phyloP scores from a whole-genome alignment of 2,888 invertebrate genomes.

The Zygogramma bicolorata region DNA sequence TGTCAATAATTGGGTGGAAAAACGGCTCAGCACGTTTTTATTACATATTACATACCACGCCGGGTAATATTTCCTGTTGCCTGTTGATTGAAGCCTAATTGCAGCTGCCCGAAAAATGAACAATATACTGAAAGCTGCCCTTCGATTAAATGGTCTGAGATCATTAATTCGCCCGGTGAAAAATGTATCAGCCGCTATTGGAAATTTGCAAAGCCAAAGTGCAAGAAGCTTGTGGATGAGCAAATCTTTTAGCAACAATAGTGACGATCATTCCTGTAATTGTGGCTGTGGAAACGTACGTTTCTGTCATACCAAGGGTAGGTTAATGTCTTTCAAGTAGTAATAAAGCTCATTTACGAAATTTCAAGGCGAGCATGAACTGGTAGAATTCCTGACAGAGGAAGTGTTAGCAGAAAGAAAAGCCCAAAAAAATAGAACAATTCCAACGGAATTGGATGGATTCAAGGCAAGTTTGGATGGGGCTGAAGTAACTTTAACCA shows the following conservation, averaged over 20 bases:
- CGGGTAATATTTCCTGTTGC: no score
- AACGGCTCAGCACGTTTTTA: no score
- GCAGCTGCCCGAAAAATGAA: conserved; percentile 72
- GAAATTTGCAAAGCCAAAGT: conserved; percentile 70
- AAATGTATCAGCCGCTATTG: conserved; percentile 56
- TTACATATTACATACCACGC: no score
- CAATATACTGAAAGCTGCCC: conserved; percentile 74
- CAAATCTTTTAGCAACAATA: conserved; percentile 59
- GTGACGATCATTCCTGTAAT: conserved; percentile 73
- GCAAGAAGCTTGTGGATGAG: conserved; percentile 81
- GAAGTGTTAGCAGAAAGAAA: conserved; percentile 94
- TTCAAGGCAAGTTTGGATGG: conserved; percentile 85
- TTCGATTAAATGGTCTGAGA: conserved; percentile 65
- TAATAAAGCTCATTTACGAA: neutral
- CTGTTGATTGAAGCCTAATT: neutral
- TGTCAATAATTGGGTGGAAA: no score
- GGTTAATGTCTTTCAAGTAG: neutral
- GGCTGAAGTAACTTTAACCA: conserved; percentile 87
- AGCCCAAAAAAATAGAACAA: conserved; percentile 79
- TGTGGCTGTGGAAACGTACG: conserved; percentile 74
- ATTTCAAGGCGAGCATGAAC: conserved; percentile 81
- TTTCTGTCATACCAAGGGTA: conserved; percentile 80
- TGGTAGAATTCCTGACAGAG: conserved; percentile 91
- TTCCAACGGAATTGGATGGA: conserved; percentile 84
- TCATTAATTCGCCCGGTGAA: conserved; percentile 59